Evolutionary conservation across 1,140 invertebrate species (phyloP), one percentile per base, ranked within the genome.

Genomic region (Diachasma alloeum): DNA sequence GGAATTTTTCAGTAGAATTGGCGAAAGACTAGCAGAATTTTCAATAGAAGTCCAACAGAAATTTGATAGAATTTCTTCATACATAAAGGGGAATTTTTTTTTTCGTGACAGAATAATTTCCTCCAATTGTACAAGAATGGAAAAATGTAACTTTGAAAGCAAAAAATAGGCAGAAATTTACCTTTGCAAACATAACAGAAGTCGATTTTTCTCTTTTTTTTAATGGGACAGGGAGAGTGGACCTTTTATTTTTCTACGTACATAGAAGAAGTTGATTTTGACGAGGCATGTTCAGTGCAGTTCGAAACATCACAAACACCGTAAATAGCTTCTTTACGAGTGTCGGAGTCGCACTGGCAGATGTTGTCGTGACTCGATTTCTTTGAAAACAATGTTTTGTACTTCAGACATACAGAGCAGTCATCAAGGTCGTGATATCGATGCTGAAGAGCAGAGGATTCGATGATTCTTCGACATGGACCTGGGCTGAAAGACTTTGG

Each of bases 391-490:
- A 87, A 88, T 77, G 83, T 85, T 42, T 83, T 82, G 48, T 89
- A 89, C 56, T 84, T 87, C 0, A 81, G 83, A 68, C 88, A 89
- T 72, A 89, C 84, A 5, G 84, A 81, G 70, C 88, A 89, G 39
- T 81, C 83, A 9, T 87, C 82, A 39, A 82, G 82, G 11, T 82
- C 69, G 24, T 87, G 85, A 22, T 71, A 78, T 36, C 79, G 79
- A n/a, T 76, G 63, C 6, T 78, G 81, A 74, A 81, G 56, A 0
- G 17, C 75, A 59, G 59, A 63, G 11, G 59, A 63, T 63, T 63
- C 59, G 19, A 63, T 26, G 13, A 63, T 31, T 24, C 59, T 24
- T 13, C 22, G 9, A 31, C 24, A 63, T 6, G 59, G 59, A 8
- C 19, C 22, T 24, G 59, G 59, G 11, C 9, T 63, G 1, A 26